Evolutionary conservation across 2,888 invertebrate species (phyloP), one percentile per base, ranked within the genome.

Genomic region (Drosophila nigricruria): DNA sequence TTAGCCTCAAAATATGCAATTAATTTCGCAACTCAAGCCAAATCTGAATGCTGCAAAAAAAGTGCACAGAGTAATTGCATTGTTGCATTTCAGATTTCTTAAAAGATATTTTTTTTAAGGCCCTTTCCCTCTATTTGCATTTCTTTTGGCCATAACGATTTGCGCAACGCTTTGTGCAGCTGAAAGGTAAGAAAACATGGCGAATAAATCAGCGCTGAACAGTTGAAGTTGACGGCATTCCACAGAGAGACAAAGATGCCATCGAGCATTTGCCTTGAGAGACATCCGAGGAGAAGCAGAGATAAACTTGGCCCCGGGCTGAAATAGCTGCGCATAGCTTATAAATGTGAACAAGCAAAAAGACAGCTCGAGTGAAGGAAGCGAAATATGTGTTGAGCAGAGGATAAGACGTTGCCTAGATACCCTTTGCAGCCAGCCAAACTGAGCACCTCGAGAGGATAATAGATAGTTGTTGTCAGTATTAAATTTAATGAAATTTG

Each of bases 51-150:
- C 77, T 73, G 20, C 18, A 8, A 16, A 71, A 73, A 79, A 18
- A 72, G 76, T 40, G 64, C 79, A 73, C 74, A 77, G 73, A 82
- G 86, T 90, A 82, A 90, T 81, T 85, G 91, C 87, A 81, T 83
- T 87, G 79, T 89, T 87, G 76, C 82, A 81, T 82, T 87, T 76
- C 47, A 56, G 23, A 66, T 67, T 61, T 50, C 63, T 57, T 25
- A 52, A 50, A 74, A 43, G 23, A 23, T 23, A 57, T 57, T 47
- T 57, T 57, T 57, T 20, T 20, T n/a, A 30, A 34, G n/a, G 18
- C 36, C 50, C 32, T 14, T 43, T 18, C 8, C 5, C n/a, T 16
- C 34, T 90, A 82, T 87, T 88, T 88, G 81, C 80, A 73, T 85
- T 85, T 77, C 65, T 75, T 77, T 78, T 49, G 66, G 64, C 68